Evolutionary conservation across 2,113 vertebrate species (phyloP).

Genomic region (Cryptotis parvus): DNA sequence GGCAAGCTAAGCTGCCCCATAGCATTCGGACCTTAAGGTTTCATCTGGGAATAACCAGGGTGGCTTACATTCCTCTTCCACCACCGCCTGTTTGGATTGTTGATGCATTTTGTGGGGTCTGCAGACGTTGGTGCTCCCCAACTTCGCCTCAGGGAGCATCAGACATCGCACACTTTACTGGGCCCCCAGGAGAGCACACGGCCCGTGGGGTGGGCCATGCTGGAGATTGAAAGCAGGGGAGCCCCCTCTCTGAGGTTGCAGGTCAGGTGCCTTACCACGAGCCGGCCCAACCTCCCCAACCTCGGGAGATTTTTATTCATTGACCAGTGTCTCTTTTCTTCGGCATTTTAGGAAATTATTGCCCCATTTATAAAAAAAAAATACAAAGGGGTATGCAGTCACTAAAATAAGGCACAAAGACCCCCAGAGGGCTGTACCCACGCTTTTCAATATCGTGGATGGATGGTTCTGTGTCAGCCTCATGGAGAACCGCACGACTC

Average conservation of each 20-base stretch:
- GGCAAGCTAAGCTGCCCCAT: no score
- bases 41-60: neutral
- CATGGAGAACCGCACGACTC: neutral
- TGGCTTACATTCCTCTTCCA: neutral
- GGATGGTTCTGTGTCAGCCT: neutral
- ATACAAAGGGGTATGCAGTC: neutral
- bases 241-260: no score
- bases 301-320: neutral
- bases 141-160: no score
- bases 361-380: slow-evolving; percentile 42
- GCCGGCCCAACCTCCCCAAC: no score
- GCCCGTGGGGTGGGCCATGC: no score
- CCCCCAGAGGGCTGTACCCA: neutral
- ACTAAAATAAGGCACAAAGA: neutral
- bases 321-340: neutral
- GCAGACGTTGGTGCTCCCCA: no score
- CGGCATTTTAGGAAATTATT: slow-evolving; percentile 41
- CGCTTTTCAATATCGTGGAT: neutral
- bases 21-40: neutral
- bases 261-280: no score
- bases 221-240: no score
- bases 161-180: no score
- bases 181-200: no score
- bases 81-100: no score
- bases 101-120: no score